These are phyloP conservation scores for Phlogophora meticulosa DNA, from an alignment of 2,888 invertebrate species.

Conservation along the genomic window DNA sequence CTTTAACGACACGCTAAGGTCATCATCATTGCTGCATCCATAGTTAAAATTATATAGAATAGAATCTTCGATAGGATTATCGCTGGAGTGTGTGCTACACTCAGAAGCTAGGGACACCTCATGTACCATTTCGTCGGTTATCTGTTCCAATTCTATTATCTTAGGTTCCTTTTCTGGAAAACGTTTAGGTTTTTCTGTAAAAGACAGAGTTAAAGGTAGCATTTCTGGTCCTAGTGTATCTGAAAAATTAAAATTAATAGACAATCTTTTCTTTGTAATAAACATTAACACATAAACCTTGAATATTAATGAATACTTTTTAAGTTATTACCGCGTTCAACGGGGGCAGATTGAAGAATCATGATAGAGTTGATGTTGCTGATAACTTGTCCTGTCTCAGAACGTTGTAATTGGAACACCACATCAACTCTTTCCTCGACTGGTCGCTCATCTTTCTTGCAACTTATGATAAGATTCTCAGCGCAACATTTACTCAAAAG, in stretches of 20 bases:
- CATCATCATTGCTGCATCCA: conserved; percentile 38
- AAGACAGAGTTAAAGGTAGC: conserved; percentile 60
- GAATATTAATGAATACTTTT: not conserved
- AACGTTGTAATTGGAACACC: conserved; percentile 78
- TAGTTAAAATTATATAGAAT: conserved; percentile 19
- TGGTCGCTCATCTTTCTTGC: conserved; percentile 70
- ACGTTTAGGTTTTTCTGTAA: conserved; percentile 32
- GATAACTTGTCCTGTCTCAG: conserved; percentile 76
- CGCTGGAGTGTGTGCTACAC: conserved; percentile 12
- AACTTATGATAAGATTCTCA: conserved; percentile 80
- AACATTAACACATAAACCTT: not conserved
- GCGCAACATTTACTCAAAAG: conserved; percentile 77
- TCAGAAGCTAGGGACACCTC: conserved; percentile 4
- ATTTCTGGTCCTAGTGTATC: conserved; percentile 48
- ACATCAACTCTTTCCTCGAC: conserved; percentile 74
- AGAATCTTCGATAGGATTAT: conserved; percentile 14
- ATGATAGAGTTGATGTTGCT: conserved; percentile 82
- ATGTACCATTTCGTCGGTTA: conserved; percentile 8
- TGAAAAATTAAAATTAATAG: conserved; percentile 45
- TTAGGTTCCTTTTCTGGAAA: conserved; percentile 26
- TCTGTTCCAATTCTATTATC: conserved; percentile 54
- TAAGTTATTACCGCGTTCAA: conserved; percentile 47
- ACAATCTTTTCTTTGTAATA: not conserved
- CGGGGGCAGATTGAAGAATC: conserved; percentile 74
- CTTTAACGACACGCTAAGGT: conserved; percentile 29